Evolutionary conservation across 2,113 vertebrate genomes (phyloP), one percentile per base, ranked within the genome.

Genomic region (Lepidiolamprologus cunningtoni): DNA sequence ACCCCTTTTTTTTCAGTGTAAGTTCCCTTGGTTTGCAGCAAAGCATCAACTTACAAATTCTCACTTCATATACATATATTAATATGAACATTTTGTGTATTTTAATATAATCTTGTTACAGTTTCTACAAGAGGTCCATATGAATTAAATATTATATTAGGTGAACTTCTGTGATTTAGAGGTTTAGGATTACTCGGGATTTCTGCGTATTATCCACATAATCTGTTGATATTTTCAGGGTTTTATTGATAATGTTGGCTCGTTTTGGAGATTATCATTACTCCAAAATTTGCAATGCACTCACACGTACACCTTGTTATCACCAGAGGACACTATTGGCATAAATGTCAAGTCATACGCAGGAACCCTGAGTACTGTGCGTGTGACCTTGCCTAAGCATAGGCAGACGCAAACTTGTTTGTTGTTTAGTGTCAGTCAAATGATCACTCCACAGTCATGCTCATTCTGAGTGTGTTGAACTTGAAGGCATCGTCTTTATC

Each of bases 11-110:
- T 86, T 89, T 12, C 21, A 23, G 8, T 57, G n/a, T 21, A 54
- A 52, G 28, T 81, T 94, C 53, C 87, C 37, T 87, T 86, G 66
- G 76, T 88, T 54, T 92, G 86, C 85, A 94, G 82, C 87, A 89
- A 91, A 93, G 87, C 82, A 57, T 86, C 40, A 76, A 86, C 71
- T 88, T 90, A 92, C 66, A 93, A 85, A 91, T 84, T 4, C 86
- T 42, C 85, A 86, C 82, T 58, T 89, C 79, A 88, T 91, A 91
- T 90, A 94, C 89, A 92, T 86, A 88, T 61, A 88, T 91, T 35
- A 91, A 80, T 93, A 94, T 91, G 50, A 89, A 91, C 85, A 89
- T 57, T 79, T 26, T 87, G 47, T 81, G 85, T 88, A 63, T 82
- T 83, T 89, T 90, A 81, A 61, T 84, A 82, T 91, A 76, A 81